These are phyloP conservation scores for Periophthalmodon schlosseri DNA, from an alignment of 2,113 vertebrate genomes.

Conservation along the genomic window DNA sequence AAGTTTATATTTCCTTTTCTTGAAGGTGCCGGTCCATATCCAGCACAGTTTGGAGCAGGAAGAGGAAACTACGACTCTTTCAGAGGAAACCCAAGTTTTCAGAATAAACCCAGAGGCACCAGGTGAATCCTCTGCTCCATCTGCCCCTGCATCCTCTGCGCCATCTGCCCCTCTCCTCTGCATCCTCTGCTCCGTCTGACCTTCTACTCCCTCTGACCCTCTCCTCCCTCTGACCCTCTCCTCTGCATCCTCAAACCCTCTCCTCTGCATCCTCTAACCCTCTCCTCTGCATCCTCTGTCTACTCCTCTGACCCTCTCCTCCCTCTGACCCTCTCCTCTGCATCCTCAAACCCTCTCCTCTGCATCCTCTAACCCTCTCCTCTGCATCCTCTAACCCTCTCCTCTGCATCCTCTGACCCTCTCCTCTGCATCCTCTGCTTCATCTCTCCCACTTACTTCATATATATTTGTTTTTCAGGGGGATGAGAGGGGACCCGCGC, in stretches of 20 bases:
- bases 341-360: too few species aligned
- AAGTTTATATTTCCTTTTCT: conserved; percentile 1
- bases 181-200: too few species aligned
- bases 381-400: neutral
- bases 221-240: too few species aligned
- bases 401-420: too few species aligned
- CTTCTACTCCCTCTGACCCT: neutral
- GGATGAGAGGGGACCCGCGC: conserved; percentile 85
- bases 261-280: too few species aligned
- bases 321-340: too few species aligned
- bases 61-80: conserved; percentile 88
- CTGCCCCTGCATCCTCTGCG: neutral
- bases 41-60: conserved; percentile 82
- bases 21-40: conserved; percentile 78
- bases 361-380: too few species aligned
- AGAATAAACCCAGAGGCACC: conserved; percentile 79
- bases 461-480: conserved; percentile 64
- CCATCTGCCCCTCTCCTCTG: neutral
- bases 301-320: too few species aligned
- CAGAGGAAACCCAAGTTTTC: conserved; percentile 81
- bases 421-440: neutral
- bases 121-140: conserved; percentile 61
- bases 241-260: too few species aligned
- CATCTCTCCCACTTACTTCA: neutral
- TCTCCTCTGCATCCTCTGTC: too few species aligned